Evolutionary conservation across 2,888 invertebrate genomes (phyloP), one percentile per base, ranked within the genome.

Genomic region (Orthosia gothica): DNA sequence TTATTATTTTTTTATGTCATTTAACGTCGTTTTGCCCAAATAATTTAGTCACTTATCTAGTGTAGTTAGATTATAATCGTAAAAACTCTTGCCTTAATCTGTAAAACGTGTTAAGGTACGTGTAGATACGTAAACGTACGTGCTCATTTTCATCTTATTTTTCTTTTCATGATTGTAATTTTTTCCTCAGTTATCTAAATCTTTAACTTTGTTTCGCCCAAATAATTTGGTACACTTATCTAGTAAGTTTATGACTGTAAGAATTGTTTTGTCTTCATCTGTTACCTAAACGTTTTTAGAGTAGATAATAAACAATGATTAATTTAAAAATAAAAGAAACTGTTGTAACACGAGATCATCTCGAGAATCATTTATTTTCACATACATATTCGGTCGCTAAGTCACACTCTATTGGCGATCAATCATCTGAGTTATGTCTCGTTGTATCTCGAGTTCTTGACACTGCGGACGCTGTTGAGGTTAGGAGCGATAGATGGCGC

Each of bases 401-500:
- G 85, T 70, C 82, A 82, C 85, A 84, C 40, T 75, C 81, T 66
- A 81, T 76, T 69, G 81, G 65, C 15, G 62, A 63, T 49, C 65
- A 76, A 84, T 76, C 70, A 81, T 82, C 13, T 71, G 26, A 71
- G 70, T 75, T 81, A 75, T 76, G 61, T 55, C 18, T 64, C n/a
- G 20, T 20, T 83, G 71, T 49, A 20, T 67, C 67, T 74, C 11
- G 45, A 59, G 59, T 75, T 76, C 54, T 67, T 69, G 81, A 68
- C 55, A 65, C 54, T 40, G 16, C 32, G 7, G 1, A 20, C 15
- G 13, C 23, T 57, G 59, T 75, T 81, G 45, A 81, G 67, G 81
- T 81, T 84, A 81, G 20, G n/a, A 7, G 26, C n/a, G 50, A 40
- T 59, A 81, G 81, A 84, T 84, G 81, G 81, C 85, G 81, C 7